Evolutionary conservation across 2,113 vertebrate genomes (phyloP), one percentile per base, ranked within the genome.

Genomic region (Hepsetus odoe): DNA sequence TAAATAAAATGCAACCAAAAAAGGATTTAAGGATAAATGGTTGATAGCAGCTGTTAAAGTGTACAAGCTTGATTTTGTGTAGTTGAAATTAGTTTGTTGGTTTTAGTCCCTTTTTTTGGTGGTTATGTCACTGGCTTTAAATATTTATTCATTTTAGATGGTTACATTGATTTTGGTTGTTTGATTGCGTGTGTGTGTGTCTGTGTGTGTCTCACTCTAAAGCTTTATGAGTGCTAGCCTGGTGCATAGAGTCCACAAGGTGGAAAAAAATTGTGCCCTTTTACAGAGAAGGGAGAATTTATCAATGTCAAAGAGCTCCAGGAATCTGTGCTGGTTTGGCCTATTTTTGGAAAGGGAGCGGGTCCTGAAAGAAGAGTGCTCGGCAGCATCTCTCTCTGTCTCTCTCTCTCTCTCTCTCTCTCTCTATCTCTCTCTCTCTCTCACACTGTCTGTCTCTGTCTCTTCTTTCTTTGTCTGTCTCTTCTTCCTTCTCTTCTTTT

Each of bases 241-340:
- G 20, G 56, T 30, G 61, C 61, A 66, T 66, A 38, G 49, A 74
- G 78, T 80, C 70, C 72, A 56, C 74, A 56, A 32, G 38, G 69
- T 56, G 46, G 55, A 73, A 79, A 64, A n/a, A 70, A 77, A 56
- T 72, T 49, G 56, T 80, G 78, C 55, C 79, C 82, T 81, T 77
- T 80, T 76, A 32, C 72, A 77, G 55, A 74, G 78, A 80, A 74
- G 70, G 55, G 70, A 84, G 76, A 80, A 84, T 84, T 74, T 80
- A 84, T 84, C 82, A 84, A 73, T 84, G 82, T 84, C 82, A 84
- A 72, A 66, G 72, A 49, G 74, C 74, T 80, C 70, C 82, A 68
- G 67, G 82, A 77, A 76, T 78, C 77, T 74, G 72, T 73, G 61
- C 77, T 73, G 69, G 77, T 80, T 77, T 32, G 82, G 58, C 65